A percentile compares a stretch with the other conserved stretches of the same genome.
Conservation (phyloP, 2,797 vertebrate genomes). For the Trichosurus vulpecula region DNA sequence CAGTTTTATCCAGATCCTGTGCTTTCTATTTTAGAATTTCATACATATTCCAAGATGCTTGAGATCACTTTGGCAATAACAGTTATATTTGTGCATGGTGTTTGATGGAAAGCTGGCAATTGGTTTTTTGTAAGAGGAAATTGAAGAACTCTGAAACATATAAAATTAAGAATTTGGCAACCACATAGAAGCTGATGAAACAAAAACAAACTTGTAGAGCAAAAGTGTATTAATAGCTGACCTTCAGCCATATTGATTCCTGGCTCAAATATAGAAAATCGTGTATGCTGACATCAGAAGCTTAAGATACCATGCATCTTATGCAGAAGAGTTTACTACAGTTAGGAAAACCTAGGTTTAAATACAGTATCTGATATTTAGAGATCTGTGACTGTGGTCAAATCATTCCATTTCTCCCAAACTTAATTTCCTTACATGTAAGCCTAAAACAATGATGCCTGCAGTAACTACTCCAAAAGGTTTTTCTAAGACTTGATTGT, state of each 20-base stretch:
- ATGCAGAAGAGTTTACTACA: neutral
- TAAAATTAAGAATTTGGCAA: neutral
- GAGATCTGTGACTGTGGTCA: neutral
- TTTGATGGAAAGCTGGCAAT: neutral
- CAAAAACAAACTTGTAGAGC: neutral
- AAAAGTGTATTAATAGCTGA: neutral
- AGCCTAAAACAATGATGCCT: neutral
- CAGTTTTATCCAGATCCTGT: neutral
- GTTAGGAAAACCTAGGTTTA: neutral
- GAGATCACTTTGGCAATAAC: neutral
- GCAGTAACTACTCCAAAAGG: neutral
- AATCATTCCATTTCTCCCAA: neutral
- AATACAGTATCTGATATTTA: neutral
- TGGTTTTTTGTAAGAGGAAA: neutral
- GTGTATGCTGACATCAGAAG: neutral
- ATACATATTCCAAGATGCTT: constrained; percentile 13
- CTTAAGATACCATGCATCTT: too few species aligned
- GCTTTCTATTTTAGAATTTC: neutral
- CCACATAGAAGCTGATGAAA: neutral
- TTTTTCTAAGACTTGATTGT: neutral
- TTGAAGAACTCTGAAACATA: neutral
- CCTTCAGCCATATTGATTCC: neutral
- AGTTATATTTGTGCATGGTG: neutral
- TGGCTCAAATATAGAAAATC: neutral
- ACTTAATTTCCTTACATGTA: too few species aligned